Conservation (phyloP, 2,797 vertebrate genomes). For the Enteromius radiatus region DNA sequence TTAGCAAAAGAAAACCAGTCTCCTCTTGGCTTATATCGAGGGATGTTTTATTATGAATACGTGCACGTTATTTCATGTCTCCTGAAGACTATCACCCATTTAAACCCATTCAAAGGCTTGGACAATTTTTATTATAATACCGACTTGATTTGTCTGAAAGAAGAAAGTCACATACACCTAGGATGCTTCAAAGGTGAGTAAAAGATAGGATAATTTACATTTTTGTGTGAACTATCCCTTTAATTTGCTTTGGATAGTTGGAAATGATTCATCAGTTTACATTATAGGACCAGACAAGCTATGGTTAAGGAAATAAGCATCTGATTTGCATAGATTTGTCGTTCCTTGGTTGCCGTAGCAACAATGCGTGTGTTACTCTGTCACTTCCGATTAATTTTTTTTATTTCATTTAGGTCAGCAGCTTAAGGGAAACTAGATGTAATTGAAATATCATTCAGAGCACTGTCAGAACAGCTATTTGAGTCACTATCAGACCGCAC, state of each 20-base stretch:
- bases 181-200: too few relatives aligned
- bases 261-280: background rate
- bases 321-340: conserved; percentile 18
- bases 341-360: background rate
- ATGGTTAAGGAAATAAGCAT: background rate
- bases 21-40: too few relatives aligned
- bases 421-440: conserved; percentile 27
- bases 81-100: too few relatives aligned
- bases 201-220: too few relatives aligned
- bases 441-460: conserved; percentile 15
- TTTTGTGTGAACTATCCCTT: too few relatives aligned
- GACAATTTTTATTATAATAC: too few relatives aligned
- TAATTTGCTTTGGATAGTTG: background rate
- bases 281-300: background rate
- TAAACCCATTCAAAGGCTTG: too few relatives aligned
- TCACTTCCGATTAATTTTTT: conserved; percentile 1
- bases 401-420: conserved; percentile 29
- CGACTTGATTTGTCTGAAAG: too few relatives aligned
- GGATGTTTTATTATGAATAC: too few relatives aligned
- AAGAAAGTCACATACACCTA: too few relatives aligned
- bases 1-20: too few relatives aligned
- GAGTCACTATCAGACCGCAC: conserved; percentile 16
- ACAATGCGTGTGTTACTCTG: conserved; percentile 4
- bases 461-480: conserved; percentile 4
- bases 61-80: too few relatives aligned